Conservation (phyloP, 2,888 invertebrate genomes). For the Odontothrips loti region DNA sequence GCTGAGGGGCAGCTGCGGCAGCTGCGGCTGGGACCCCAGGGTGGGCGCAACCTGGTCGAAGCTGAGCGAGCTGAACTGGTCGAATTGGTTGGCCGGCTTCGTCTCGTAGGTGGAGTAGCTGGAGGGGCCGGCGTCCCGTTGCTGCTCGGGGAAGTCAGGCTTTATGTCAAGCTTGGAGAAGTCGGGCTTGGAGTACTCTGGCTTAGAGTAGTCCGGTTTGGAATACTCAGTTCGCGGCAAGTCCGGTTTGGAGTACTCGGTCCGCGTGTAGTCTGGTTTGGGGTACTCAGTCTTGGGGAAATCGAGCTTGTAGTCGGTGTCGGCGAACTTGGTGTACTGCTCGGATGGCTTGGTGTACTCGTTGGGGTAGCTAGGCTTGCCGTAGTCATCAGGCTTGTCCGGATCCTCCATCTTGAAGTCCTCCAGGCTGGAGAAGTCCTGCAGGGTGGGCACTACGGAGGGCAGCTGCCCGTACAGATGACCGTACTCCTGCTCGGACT, state of each 20-base stretch:
- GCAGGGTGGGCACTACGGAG: neutral
- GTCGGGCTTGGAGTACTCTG: neutral
- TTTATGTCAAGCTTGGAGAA: neutral
- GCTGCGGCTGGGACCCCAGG: neutral
- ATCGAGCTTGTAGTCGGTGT: neutral
- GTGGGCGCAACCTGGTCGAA: neutral
- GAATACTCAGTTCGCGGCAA: neutral
- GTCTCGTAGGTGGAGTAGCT: neutral
- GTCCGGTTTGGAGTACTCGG: conserved; percentile 30
- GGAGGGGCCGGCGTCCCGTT: neutral
- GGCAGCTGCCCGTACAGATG: conserved; percentile 14
- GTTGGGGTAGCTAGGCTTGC: conserved; percentile 11
- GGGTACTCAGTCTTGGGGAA: neutral
- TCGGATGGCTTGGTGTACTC: conserved; percentile 12
- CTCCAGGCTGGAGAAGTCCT: conserved; percentile 25
- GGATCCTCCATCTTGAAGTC: conserved; percentile 21
- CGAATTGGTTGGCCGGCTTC: neutral
- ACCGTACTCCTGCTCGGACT: neutral
- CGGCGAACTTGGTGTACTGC: conserved; percentile 10
- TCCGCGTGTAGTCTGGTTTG: neutral
- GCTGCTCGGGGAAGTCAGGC: neutral
- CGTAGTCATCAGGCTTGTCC: neutral
- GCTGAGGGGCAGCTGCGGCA: neutral
- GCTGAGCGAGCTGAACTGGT: too few relatives aligned
- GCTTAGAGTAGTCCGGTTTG: neutral